A percentile compares a stretch with the other conserved stretches of the same genome.
Evolutionary conservation across 2,888 invertebrate species (phyloP).

Genomic region (Napeogenes inachia): DNA sequence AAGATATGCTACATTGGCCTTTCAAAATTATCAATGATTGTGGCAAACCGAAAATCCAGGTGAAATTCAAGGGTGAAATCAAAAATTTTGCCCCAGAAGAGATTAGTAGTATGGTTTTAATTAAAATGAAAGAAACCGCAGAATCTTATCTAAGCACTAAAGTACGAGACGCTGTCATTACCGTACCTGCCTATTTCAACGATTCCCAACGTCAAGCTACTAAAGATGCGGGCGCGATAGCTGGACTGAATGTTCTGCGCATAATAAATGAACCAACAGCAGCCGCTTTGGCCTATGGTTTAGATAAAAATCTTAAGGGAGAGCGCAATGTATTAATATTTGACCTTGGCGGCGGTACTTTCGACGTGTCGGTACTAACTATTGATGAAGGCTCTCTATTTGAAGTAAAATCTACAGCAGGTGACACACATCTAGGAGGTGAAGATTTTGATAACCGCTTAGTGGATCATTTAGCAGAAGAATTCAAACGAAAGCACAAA

Average conservation of each 20-base stretch:
- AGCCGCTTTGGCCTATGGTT: constrained; percentile 84
- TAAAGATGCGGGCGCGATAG: constrained; percentile 88
- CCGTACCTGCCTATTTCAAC: constrained; percentile 89
- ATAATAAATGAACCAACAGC: constrained; percentile 91
- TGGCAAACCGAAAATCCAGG: constrained; percentile 82
- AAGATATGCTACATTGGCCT: constrained; percentile 90
- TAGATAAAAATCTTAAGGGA: constrained; percentile 81
- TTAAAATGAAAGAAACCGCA: constrained; percentile 80
- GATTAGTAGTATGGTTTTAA: constrained; percentile 82
- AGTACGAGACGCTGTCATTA: constrained; percentile 86
- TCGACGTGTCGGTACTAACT: constrained; percentile 89
- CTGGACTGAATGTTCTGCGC: constrained; percentile 86
- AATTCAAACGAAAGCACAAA: constrained; percentile 83
- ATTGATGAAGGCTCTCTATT: constrained; percentile 88
- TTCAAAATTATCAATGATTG: constrained; percentile 83
- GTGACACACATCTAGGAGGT: constrained; percentile 90
- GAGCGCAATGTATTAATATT: constrained; percentile 75
- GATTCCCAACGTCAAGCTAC: constrained; percentile 87
- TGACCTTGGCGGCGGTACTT: constrained; percentile 50
- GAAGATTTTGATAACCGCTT: constrained; percentile 83
- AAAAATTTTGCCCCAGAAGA: constrained; percentile 84
- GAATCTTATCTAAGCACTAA: constrained; percentile 82
- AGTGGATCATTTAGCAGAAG: constrained; percentile 81
- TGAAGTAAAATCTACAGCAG: constrained; percentile 89
- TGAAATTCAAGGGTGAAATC: constrained; percentile 80